Evolutionary conservation across 2,797 vertebrate species (phyloP).

Genomic region (Hippoglossus hippoglossus): DNA sequence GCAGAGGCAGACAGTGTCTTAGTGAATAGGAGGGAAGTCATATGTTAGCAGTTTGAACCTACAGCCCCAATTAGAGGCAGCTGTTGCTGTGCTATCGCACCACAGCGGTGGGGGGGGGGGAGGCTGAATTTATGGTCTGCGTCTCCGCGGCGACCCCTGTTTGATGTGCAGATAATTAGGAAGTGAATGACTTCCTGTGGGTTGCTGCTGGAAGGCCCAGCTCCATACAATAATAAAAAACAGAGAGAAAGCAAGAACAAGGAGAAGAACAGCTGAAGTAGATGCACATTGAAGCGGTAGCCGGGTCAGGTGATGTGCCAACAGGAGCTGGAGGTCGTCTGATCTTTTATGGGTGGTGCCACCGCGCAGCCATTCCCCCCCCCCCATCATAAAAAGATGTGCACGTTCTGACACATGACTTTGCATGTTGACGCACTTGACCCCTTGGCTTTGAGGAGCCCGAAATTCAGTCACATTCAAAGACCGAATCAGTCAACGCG

Average conservation of each 20-base stretch:
- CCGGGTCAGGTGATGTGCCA: slow-evolving; percentile 57
- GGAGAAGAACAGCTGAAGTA: slow-evolving; percentile 61
- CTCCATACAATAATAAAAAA: slow-evolving; percentile 78
- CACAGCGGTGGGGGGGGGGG: slow-evolving; percentile 74
- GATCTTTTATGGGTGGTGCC: slow-evolving; percentile 21
- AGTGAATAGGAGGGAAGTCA: slow-evolving; percentile 76
- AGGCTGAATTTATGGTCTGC: slow-evolving; percentile 90
- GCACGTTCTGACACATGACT: slow-evolving; percentile 20
- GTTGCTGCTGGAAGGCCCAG: slow-evolving; percentile 84
- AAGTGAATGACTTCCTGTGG: slow-evolving; percentile 93
- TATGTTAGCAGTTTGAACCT: slow-evolving; percentile 89
- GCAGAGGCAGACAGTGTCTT: slow-evolving; percentile 64
- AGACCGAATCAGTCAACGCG: slow-evolving; percentile 52
- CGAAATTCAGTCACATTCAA: slow-evolving; percentile 40
- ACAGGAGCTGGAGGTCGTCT: slow-evolving; percentile 42
- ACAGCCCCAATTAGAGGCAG: slow-evolving; percentile 90
- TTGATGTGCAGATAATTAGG: slow-evolving; percentile 94
- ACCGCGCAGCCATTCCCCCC: background rate
- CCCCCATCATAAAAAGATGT: background rate
- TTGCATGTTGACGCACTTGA: slow-evolving; percentile 57
- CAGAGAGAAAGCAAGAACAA: slow-evolving; percentile 66
- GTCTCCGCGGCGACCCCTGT: slow-evolving; percentile 85
- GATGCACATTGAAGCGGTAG: slow-evolving; percentile 34
- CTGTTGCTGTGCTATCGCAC: slow-evolving; percentile 90
- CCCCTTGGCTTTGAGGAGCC: slow-evolving; percentile 33